phyloP scores from a whole-genome alignment of 2,797 vertebrate genomes.

The Gobio occitaniae region DNA sequence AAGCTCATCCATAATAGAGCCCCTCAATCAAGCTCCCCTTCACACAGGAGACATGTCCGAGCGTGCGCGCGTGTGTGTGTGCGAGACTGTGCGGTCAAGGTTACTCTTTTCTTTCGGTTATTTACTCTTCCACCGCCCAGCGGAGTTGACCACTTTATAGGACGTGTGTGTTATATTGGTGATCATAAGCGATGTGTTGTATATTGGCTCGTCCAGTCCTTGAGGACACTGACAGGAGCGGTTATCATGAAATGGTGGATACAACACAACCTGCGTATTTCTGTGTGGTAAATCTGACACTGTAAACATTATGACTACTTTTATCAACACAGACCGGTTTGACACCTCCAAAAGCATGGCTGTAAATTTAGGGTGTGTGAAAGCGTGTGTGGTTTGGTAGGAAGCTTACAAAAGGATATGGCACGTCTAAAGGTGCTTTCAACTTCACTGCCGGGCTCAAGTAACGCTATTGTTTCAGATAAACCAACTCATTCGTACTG shows the following conservation, averaged over 20 bases:
- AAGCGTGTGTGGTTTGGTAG: background rate
- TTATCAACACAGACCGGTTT: constrained; percentile 81
- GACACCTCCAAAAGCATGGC: constrained; percentile 78
- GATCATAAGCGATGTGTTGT: constrained; percentile 78
- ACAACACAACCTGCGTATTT: constrained; percentile 1
- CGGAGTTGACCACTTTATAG: constrained; percentile 75
- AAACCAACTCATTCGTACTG: constrained; percentile 23
- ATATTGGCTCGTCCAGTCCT: constrained; percentile 73
- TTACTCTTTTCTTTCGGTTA: constrained; percentile 89
- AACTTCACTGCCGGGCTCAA: background rate
- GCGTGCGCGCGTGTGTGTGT: constrained; percentile 75
- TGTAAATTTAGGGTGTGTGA: constrained; percentile 67
- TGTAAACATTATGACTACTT: constrained; percentile 83
- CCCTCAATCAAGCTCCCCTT: constrained; percentile 97
- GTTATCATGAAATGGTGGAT: constrained; percentile 75
- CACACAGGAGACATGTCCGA: constrained; percentile 95
- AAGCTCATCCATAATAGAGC: constrained; percentile 99
- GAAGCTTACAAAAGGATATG: constrained; percentile 8
- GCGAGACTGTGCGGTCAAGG: constrained; percentile 88
- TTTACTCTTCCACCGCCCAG: constrained; percentile 85
- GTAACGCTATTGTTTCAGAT: constrained; percentile 11
- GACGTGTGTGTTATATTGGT: constrained; percentile 83
- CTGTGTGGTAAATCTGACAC: constrained; percentile 74
- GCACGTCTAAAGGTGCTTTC: constrained; percentile 8
- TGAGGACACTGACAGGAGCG: constrained; percentile 75